Evolutionary conservation across 2,797 vertebrate genomes (phyloP).

Genomic region (Catharus ustulatus): DNA sequence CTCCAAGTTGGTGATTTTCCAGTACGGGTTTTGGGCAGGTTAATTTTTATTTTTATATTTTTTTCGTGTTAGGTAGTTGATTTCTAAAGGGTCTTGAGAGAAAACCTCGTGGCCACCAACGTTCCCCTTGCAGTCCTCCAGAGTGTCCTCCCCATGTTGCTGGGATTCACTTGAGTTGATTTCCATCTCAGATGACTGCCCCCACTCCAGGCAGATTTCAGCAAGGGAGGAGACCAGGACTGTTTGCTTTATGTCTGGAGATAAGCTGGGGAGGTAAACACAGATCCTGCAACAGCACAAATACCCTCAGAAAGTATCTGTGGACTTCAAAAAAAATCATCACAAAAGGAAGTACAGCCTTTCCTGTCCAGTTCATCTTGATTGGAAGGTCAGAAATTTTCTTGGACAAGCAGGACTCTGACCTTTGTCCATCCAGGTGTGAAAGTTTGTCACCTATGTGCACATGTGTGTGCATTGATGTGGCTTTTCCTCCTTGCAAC

Average conservation of each 20-base stretch:
- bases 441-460: background rate
- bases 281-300: background rate
- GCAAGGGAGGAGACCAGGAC: background rate
- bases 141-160: background rate
- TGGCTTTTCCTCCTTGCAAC: conserved; percentile 14
- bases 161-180: background rate
- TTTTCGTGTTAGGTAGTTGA: background rate
- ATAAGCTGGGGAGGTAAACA: background rate
- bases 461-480: background rate
- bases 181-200: background rate
- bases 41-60: background rate
- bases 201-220: background rate
- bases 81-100: conserved; percentile 11
- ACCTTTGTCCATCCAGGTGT: background rate
- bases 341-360: background rate
- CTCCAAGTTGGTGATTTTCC: conserved; percentile 25
- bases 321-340: background rate
- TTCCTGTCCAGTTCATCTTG: background rate
- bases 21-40: conserved; percentile 14
- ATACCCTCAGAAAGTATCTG: background rate
- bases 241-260: background rate
- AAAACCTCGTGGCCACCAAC: background rate
- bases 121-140: background rate
- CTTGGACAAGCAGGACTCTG: conserved; percentile 7
- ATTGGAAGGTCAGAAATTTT: conserved; percentile 9